A percentile compares a stretch with the other conserved stretches of the same genome.
These are phyloP conservation scores for Campaea margaritaria DNA, from an alignment of 2,888 invertebrate species.

Conservation along the genomic window DNA sequence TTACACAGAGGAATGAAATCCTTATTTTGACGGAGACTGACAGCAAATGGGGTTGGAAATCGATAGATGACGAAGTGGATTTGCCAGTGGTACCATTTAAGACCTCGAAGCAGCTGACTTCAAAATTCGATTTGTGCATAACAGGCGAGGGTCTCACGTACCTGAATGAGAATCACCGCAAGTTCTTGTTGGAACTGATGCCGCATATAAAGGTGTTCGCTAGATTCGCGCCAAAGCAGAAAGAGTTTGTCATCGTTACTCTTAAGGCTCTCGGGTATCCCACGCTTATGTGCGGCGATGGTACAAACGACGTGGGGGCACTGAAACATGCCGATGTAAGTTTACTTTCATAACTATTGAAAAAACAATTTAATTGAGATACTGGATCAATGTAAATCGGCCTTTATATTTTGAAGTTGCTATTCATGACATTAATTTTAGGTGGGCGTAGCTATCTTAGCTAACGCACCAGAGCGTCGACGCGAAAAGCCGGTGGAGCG, in stretches of 20 bases:
- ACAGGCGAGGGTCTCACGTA: constrained; percentile 96
- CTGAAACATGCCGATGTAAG: constrained; percentile 98
- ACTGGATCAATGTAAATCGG: no score
- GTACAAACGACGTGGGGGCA: constrained; percentile 99
- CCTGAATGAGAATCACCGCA: constrained; percentile 86
- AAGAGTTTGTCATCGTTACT: constrained; percentile 96
- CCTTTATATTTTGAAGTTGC: no score
- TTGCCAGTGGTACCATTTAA: constrained; percentile 82
- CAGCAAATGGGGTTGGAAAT: constrained; percentile 90
- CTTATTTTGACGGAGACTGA: constrained; percentile 86
- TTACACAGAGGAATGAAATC: constrained; percentile 89
- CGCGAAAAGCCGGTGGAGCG: constrained; percentile 78
- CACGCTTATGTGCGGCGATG: constrained; percentile 99
- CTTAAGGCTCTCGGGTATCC: constrained; percentile 94
- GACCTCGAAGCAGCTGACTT: constrained; percentile 85
- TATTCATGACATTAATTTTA: constrained; percentile 33
- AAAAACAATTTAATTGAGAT: no score
- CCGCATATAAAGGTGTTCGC: constrained; percentile 97
- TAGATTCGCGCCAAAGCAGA: constrained; percentile 99
- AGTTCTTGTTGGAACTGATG: constrained; percentile 89
- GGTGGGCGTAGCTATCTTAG: constrained; percentile 95
- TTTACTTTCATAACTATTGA: constrained; percentile 41
- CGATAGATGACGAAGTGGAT: constrained; percentile 87
- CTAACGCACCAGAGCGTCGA: constrained; percentile 89
- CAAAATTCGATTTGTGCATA: constrained; percentile 95